Percentiles rank a stretch among this genome's conserved stretches.
These are phyloP conservation scores for Sebastes vulpes DNA, from an alignment of 2,797 vertebrate species.

Conservation along the genomic window DNA sequence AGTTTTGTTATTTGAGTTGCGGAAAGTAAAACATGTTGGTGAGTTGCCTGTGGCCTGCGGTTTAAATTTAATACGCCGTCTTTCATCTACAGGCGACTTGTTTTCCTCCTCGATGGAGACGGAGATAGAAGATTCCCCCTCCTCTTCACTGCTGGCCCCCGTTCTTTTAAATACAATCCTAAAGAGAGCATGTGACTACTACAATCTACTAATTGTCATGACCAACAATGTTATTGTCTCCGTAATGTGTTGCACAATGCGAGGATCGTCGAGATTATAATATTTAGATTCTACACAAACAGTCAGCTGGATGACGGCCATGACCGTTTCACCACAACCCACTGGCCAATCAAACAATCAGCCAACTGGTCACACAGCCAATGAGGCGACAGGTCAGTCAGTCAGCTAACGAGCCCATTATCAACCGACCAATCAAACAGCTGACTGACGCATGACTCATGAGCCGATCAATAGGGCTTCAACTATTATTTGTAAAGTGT, in stretches of 20 bases:
- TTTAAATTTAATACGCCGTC: constrained; percentile 15
- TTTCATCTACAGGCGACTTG: constrained; percentile 29
- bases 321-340: constrained; percentile 26
- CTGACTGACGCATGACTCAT: background rate
- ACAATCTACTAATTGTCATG: constrained; percentile 1
- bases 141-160: background rate
- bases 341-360: constrained; percentile 15
- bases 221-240: constrained; percentile 17
- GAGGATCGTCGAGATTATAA: constrained; percentile 41
- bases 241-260: constrained; percentile 35
- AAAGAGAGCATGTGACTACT: constrained; percentile 1
- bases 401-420: background rate
- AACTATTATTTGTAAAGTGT: background rate
- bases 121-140: constrained; percentile 16
- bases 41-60: constrained; percentile 43
- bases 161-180: constrained; percentile 10
- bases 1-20: constrained; percentile 44
- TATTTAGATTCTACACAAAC: constrained; percentile 52
- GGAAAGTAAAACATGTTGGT: constrained; percentile 57
- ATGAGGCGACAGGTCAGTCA: background rate
- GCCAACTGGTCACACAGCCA: background rate
- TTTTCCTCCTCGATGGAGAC: constrained; percentile 15
- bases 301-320: constrained; percentile 3
- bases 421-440: background rate
- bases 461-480: background rate